These are phyloP conservation scores for Tachystola acroxantha DNA, from an alignment of 2,888 invertebrate genomes.

Conservation along the genomic window DNA sequence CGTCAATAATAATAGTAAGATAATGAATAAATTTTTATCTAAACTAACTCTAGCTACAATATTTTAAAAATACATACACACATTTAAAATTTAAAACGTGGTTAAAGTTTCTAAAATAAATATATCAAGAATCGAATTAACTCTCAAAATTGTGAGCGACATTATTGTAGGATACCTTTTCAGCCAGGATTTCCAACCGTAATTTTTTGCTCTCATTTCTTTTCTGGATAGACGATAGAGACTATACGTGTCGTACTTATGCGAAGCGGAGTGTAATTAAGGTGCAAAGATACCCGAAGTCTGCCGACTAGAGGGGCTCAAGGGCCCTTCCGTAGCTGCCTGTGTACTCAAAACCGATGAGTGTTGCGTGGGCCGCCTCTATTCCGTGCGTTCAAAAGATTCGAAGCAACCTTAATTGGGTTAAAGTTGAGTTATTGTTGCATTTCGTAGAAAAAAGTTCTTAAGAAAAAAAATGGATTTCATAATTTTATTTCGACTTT, in stretches of 20 bases:
- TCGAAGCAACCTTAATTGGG: slow-evolving; percentile 65
- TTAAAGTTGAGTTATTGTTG: slow-evolving; percentile 20
- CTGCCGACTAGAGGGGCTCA: slow-evolving; percentile 54
- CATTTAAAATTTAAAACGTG: too few relatives aligned
- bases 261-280: slow-evolving; percentile 67
- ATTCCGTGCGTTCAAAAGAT: slow-evolving; percentile 62
- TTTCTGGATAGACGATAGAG: slow-evolving; percentile 47
- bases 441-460: slow-evolving; percentile 1
- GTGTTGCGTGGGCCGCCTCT: slow-evolving; percentile 63
- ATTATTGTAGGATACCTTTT: too few relatives aligned
- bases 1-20: too few relatives aligned
- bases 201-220: slow-evolving; percentile 40
- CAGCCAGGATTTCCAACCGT: slow-evolving; percentile 39
- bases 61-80: too few relatives aligned
- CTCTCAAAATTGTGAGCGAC: too few relatives aligned
- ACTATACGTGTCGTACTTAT: slow-evolving; percentile 63
- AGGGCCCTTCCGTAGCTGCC: slow-evolving; percentile 62
- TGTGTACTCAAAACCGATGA: slow-evolving; percentile 63
- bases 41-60: too few relatives aligned
- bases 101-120: too few relatives aligned
- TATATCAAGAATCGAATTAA: too few relatives aligned
- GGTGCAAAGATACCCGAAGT: slow-evolving; percentile 75
- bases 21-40: too few relatives aligned
- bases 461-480: not conserved
- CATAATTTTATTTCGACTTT: too few relatives aligned